A percentile compares a stretch with the other conserved stretches of the same genome.
Conservation (phyloP, 2,113 vertebrate genomes). For the Grus americana region DNA sequence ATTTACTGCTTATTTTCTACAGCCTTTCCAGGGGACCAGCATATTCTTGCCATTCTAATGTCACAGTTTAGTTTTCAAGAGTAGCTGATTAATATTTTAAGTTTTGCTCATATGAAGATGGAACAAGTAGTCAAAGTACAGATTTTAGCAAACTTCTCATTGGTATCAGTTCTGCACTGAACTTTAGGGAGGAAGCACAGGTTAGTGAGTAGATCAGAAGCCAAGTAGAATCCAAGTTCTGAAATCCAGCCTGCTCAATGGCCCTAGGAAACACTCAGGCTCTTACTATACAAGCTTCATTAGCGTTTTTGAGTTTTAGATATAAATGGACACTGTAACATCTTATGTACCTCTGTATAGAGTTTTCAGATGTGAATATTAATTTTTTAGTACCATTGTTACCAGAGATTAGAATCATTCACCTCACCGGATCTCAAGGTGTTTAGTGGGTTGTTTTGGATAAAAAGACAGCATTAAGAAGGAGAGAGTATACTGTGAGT, state of each 20-base stretch:
- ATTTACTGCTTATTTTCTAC: constrained; percentile 25
- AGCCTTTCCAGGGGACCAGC: background rate
- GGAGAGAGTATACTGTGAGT: background rate
- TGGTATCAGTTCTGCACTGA: background rate
- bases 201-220: background rate
- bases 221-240: background rate
- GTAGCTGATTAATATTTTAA: background rate
- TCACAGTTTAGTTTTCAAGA: background rate
- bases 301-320: background rate
- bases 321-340: background rate
- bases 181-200: background rate
- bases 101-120: background rate
- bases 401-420: background rate
- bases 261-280: background rate
- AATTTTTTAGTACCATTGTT: background rate
- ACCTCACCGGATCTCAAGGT: background rate
- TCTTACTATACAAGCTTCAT: background rate
- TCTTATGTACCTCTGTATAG: background rate
- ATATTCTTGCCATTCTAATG: background rate
- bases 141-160: background rate
- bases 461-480: background rate
- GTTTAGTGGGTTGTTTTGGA: background rate
- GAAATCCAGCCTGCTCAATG: background rate
- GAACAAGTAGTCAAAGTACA: background rate
- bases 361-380: background rate